phyloP scores from a whole-genome alignment of 1,140 invertebrate genomes.

The Megalonaias nervosa region DNA sequence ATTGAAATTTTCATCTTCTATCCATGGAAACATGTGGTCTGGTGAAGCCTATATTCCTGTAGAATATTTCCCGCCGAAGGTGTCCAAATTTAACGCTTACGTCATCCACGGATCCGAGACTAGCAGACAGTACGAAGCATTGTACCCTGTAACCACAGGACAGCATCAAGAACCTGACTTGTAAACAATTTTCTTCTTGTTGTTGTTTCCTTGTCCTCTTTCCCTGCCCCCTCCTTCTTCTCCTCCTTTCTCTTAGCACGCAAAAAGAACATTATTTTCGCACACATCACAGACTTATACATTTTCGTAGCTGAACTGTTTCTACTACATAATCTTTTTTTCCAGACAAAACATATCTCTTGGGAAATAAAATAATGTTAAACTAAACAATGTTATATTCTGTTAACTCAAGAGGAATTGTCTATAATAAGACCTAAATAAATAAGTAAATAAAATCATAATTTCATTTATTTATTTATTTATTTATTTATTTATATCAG shows the following conservation, averaged over 20 bases:
- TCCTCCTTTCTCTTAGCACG: neutral
- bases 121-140: constrained; percentile 72
- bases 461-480: neutral
- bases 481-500: constrained; percentile 46
- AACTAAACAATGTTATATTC: neutral
- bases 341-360: neutral
- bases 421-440: too few relatives aligned
- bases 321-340: neutral
- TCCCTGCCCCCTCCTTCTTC: neutral
- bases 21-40: constrained; percentile 63
- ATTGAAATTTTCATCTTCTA: constrained; percentile 62
- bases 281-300: neutral
- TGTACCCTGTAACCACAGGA: constrained; percentile 72
- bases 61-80: constrained; percentile 70
- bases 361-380: neutral
- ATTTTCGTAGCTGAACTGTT: neutral
- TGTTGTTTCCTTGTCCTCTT: neutral
- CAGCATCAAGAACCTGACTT: constrained; percentile 73
- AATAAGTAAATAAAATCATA: too few relatives aligned
- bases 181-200: constrained; percentile 48
- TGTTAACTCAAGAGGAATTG: neutral
- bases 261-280: neutral
- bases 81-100: constrained; percentile 76
- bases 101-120: constrained; percentile 74
- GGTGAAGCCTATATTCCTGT: constrained; percentile 70